Conservation (phyloP, 1,140 invertebrate genomes). For the Diorhabda sublineata region DNA sequence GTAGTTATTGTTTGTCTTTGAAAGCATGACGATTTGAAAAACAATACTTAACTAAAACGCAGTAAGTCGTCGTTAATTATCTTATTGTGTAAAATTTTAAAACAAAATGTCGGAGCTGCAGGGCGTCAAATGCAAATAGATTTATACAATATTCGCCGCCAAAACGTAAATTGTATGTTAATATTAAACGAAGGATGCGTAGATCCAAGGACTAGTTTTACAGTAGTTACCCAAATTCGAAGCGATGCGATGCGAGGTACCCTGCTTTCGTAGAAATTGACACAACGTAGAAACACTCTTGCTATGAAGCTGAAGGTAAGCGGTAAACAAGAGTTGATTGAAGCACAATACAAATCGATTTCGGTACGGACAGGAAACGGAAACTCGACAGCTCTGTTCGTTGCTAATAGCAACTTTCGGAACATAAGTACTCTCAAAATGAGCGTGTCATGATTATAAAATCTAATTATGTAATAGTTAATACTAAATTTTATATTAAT, state of each 20-base stretch:
- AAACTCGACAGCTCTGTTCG: no score
- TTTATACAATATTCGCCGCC: constrained; percentile 42
- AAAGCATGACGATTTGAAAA: constrained; percentile 23
- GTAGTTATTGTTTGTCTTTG: constrained; percentile 25
- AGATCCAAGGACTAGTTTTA: constrained; percentile 42
- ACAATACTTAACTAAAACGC: constrained; percentile 34
- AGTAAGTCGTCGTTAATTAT: constrained; percentile 24
- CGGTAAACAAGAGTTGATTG: background rate
- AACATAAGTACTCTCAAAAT: no score
- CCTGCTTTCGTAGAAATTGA: constrained; percentile 6
- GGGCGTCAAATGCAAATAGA: constrained; percentile 30
- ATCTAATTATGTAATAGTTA: no score
- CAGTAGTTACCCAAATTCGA: constrained; percentile 47
- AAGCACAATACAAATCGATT: no score
- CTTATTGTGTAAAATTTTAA: constrained; percentile 29
- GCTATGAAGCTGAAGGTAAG: background rate
- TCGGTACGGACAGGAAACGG: no score
- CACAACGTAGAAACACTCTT: background rate
- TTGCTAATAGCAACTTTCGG: no score
- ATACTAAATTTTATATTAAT: no score
- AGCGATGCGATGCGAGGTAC: constrained; percentile 19
- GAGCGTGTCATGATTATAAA: no score
- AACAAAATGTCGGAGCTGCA: constrained; percentile 41
- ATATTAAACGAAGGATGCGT: constrained; percentile 42
- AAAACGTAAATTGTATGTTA: constrained; percentile 38